Conservation (phyloP, 1,140 invertebrate genomes). For the Mylabris phalerata region DNA sequence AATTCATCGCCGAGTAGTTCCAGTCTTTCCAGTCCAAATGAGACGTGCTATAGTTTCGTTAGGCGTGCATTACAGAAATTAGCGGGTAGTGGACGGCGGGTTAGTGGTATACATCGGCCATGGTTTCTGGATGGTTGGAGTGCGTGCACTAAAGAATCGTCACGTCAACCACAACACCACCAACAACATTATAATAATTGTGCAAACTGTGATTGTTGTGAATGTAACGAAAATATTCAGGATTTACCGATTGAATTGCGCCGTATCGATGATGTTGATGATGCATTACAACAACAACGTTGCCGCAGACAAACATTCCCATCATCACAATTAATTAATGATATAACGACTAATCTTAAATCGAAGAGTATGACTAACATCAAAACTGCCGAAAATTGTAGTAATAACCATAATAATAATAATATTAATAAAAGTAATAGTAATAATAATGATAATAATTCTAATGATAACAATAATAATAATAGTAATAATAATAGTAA, state of each 20-base stretch:
- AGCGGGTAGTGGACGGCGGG: slow-evolving; percentile 61
- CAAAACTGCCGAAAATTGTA: slow-evolving; percentile 58
- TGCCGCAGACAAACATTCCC: slow-evolving; percentile 46
- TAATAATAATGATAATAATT: slow-evolving; percentile 50
- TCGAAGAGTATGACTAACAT: slow-evolving; percentile 77
- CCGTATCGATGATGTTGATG: slow-evolving; percentile 67
- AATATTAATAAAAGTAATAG: not conserved
- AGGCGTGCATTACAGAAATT: slow-evolving; percentile 80
- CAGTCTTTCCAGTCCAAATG: slow-evolving; percentile 82
- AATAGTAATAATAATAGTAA: slow-evolving; percentile 41
- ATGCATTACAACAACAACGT: slow-evolving; percentile 41
- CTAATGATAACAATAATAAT: slow-evolving; percentile 1
- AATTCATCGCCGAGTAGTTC: slow-evolving; percentile 69
- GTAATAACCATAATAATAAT: slow-evolving; percentile 46
- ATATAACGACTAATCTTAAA: slow-evolving; percentile 54
- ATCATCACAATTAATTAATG: slow-evolving; percentile 45
- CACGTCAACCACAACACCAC: slow-evolving; percentile 40
- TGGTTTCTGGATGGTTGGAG: slow-evolving; percentile 79
- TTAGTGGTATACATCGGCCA: slow-evolving; percentile 47
- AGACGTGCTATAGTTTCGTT: slow-evolving; percentile 91
- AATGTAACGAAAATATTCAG: slow-evolving; percentile 55
- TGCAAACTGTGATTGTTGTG: slow-evolving; percentile 54
- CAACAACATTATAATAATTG: slow-evolving; percentile 45
- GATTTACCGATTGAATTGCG: slow-evolving; percentile 83
- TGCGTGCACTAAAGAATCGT: slow-evolving; percentile 49